Evolutionary conservation across 64 coral and sea anemone species (phyloP).

Genomic region (Acropora yongei): DNA sequence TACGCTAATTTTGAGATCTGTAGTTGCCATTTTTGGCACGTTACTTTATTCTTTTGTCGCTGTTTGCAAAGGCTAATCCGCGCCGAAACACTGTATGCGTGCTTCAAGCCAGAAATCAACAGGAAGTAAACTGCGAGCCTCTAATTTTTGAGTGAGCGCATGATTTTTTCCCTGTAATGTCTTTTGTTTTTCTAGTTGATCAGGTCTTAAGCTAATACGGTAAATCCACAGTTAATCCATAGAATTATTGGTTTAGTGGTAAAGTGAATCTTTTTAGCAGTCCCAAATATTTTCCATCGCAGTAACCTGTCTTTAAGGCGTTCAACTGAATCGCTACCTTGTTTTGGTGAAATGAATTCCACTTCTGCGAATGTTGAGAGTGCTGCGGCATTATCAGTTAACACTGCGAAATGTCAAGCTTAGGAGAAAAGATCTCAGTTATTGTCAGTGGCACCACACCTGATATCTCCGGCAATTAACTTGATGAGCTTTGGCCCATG

Average conservation of each 20-base stretch:
- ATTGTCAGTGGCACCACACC: not conserved
- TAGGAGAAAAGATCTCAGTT: not conserved
- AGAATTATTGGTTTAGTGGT: not conserved
- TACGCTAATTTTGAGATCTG: too few species aligned
- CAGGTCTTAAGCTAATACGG: too few species aligned
- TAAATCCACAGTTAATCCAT: not conserved
- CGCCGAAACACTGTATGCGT: too few species aligned
- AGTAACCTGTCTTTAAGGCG: not conserved
- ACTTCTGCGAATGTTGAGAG: not conserved
- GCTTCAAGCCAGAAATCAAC: too few species aligned
- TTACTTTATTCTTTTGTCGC: too few species aligned
- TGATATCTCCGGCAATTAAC: too few species aligned
- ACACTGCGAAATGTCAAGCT: not conserved
- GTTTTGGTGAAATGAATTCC: not conserved
- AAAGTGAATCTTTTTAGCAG: not conserved
- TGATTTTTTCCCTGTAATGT: not conserved
- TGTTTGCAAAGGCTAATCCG: too few species aligned
- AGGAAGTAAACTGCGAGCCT: not conserved
- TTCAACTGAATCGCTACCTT: not conserved
- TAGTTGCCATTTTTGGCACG: too few species aligned
- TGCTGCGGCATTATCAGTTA: not conserved
- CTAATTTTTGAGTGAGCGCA: not conserved
- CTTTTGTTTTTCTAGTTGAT: too few species aligned
- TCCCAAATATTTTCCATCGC: not conserved
- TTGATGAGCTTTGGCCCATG: too few species aligned